Evolutionary conservation across 1,140 invertebrate species (phyloP).

Genomic region (Drosophila malerkotliana): DNA sequence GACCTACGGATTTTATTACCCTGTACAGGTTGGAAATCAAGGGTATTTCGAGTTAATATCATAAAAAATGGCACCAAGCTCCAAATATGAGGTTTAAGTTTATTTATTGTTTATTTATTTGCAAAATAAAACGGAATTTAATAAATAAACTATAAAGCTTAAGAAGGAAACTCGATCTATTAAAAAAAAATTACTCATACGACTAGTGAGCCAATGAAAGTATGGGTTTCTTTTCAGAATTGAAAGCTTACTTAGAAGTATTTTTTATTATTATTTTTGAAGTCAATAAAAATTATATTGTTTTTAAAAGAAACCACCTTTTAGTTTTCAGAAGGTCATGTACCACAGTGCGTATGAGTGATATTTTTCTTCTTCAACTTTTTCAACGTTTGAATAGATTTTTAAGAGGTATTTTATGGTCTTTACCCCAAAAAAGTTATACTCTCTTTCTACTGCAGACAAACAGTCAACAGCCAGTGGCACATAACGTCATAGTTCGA

Average conservation of each 20-base stretch:
- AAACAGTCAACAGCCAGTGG: constrained; percentile 65
- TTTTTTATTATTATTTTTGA: not conserved
- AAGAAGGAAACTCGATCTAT: not conserved
- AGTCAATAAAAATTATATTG: not conserved
- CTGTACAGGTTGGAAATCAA: constrained; percentile 9
- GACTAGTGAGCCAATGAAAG: not conserved
- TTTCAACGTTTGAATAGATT: too few species aligned
- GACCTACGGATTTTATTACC: constrained; percentile 65
- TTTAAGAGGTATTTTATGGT: constrained; percentile 4
- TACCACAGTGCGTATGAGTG: not conserved
- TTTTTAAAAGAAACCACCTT: too few species aligned
- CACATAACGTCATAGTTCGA: constrained; percentile 64
- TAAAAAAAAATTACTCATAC: not conserved
- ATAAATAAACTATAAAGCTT: not conserved
- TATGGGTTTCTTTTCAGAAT: not conserved
- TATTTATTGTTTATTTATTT: not conserved
- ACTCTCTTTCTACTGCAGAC: constrained; percentile 51
- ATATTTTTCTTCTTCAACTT: not conserved
- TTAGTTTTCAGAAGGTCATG: too few species aligned
- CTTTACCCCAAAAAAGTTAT: not conserved
- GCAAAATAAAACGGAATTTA: not conserved
- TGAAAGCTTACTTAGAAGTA: too few species aligned
- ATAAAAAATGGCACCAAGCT: constrained; percentile 11
- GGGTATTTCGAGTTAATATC: constrained; percentile 14
- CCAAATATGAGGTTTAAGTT: not conserved